A percentile compares a stretch with the other conserved stretches of the same genome.
These are phyloP conservation scores for Melanerpes formicivorus DNA, from an alignment of 2,113 vertebrate genomes.

Conservation along the genomic window DNA sequence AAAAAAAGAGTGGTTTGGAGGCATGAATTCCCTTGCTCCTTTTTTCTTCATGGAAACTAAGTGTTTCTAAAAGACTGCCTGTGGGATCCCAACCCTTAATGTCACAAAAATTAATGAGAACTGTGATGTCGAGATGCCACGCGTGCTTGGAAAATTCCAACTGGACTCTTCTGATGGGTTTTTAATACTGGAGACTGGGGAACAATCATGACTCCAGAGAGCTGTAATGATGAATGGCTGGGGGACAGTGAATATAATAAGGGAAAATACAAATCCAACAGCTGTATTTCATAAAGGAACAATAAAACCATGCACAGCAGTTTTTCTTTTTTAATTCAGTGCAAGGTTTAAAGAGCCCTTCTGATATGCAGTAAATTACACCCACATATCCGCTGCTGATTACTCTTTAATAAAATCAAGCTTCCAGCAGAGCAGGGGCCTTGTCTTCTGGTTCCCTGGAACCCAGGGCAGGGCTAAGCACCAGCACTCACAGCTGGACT, in stretches of 20 bases:
- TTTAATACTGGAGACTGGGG: conserved; percentile 21
- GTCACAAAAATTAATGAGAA: conserved; percentile 3
- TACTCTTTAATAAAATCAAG: conserved; percentile 30
- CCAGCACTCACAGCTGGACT: not conserved
- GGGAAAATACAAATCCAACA: conserved; percentile 21
- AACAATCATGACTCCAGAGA: not conserved
- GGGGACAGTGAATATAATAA: conserved; percentile 13
- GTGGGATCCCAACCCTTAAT: not conserved
- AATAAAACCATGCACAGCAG: conserved; percentile 12
- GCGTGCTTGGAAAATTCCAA: conserved; percentile 28
- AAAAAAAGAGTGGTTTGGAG: not conserved
- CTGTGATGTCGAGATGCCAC: not conserved
- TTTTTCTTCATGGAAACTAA: not conserved
- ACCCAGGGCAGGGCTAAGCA: not conserved
- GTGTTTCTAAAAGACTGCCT: not conserved
- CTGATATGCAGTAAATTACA: conserved; percentile 37
- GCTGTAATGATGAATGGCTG: conserved; percentile 23
- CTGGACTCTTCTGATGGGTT: conserved; percentile 29
- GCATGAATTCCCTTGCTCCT: not conserved
- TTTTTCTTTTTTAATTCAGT: conserved; percentile 43
- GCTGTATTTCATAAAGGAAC: conserved; percentile 65
- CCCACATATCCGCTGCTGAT: conserved; percentile 24
- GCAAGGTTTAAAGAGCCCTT: conserved; percentile 20
- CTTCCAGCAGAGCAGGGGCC: not conserved
- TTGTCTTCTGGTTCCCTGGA: not conserved